A percentile compares a stretch with the other conserved stretches of the same genome.
Evolutionary conservation across 92 coral and sea anemone species (phyloP).

Genomic region (Siderastrea siderea): DNA sequence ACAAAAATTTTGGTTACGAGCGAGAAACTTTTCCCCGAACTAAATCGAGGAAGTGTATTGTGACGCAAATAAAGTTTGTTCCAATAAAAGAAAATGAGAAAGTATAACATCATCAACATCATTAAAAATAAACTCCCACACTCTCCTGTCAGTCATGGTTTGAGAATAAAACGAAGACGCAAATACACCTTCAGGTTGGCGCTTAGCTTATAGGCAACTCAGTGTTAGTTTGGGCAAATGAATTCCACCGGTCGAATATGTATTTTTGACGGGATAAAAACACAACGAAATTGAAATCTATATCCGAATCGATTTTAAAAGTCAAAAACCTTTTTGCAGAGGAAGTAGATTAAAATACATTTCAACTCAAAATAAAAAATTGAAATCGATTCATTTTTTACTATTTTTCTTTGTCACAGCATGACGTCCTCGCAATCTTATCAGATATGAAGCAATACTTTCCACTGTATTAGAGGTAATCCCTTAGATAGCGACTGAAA

Average conservation of each 20-base stretch:
- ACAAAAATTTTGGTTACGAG: too few relatives aligned
- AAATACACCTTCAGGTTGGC: background rate
- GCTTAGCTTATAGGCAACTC: background rate
- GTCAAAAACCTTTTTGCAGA: background rate
- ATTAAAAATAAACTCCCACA: background rate
- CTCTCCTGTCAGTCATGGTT: background rate
- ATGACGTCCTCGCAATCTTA: slow-evolving; percentile 11
- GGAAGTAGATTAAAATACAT: background rate
- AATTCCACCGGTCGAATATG: background rate
- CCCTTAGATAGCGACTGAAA: slow-evolving; percentile 7
- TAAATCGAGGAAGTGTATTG: background rate
- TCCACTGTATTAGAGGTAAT: slow-evolving; percentile 6
- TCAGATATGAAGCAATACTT: slow-evolving; percentile 12
- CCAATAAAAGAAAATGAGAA: background rate
- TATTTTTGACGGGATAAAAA: background rate
- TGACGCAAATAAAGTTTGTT: background rate
- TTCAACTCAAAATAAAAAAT: background rate
- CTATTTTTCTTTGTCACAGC: background rate
- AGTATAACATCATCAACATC: background rate
- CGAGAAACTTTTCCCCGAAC: background rate
- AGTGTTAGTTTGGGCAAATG: background rate
- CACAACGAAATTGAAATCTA: background rate
- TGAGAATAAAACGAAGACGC: background rate
- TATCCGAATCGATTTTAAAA: background rate
- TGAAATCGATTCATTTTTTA: background rate